Evolutionary conservation across 2,888 invertebrate species (phyloP).

Genomic region (Drosophila greeni): DNA sequence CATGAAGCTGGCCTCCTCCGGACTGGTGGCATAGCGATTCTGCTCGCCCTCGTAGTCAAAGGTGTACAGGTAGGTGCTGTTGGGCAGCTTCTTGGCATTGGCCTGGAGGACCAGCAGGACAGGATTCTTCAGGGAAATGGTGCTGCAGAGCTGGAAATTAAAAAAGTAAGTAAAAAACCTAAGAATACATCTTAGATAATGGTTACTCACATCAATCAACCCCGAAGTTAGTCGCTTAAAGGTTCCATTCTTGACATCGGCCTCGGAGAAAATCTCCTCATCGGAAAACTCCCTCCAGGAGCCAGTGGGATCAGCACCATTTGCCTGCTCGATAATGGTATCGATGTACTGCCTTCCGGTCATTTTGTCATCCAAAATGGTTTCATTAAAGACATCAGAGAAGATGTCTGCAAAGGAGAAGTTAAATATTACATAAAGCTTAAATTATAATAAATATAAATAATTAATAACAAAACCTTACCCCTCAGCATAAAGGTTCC

Average conservation of each 20-base stretch:
- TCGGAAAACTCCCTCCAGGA: conserved; percentile 74
- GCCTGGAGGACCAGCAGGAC: conserved; percentile 78
- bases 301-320: conserved; percentile 73
- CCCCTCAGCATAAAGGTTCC: conserved; percentile 79
- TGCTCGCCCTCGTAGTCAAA: conserved; percentile 80
- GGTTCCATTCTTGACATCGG: conserved; percentile 77
- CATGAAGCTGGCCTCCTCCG: conserved; percentile 75
- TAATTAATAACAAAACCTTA: conserved; percentile 48
- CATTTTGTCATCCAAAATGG: conserved; percentile 66
- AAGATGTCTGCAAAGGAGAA: conserved; percentile 65
- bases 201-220: conserved; percentile 79
- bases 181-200: neutral
- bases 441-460: neutral
- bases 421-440: too few relatives aligned
- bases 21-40: conserved; percentile 75
- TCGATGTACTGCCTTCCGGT: conserved; percentile 71
- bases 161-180: neutral
- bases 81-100: conserved; percentile 75
- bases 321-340: conserved; percentile 73
- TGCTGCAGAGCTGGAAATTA: conserved; percentile 78
- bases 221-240: conserved; percentile 79
- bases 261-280: conserved; percentile 69
- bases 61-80: conserved; percentile 79
- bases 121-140: conserved; percentile 80
- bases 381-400: conserved; percentile 75